These are phyloP conservation scores for Procavia capensis DNA, from an alignment of 2,113 vertebrate species.

Conservation along the genomic window DNA sequence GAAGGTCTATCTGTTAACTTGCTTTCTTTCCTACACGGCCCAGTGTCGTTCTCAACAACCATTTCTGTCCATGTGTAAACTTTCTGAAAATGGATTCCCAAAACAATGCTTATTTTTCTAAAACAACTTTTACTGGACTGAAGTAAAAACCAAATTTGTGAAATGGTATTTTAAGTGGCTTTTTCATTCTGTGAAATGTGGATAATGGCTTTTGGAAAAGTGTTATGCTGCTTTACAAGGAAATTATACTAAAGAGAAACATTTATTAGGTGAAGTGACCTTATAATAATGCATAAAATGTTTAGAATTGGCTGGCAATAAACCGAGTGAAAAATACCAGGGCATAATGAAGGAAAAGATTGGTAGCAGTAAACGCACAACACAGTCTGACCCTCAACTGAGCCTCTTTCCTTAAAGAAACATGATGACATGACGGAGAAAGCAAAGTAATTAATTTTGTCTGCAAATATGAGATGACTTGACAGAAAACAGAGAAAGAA, in stretches of 20 bases:
- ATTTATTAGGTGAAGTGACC: slow-evolving; percentile 18
- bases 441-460: slow-evolving; percentile 44
- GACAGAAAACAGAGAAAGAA: slow-evolving; percentile 81
- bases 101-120: slow-evolving; percentile 15
- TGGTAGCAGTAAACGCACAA: slow-evolving; percentile 16
- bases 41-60: slow-evolving; percentile 5
- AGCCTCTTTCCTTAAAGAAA: slow-evolving; percentile 32
- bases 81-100: slow-evolving; percentile 23
- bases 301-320: slow-evolving; percentile 57
- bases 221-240: slow-evolving; percentile 2
- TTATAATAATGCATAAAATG: slow-evolving; percentile 47
- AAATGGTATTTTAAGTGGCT: slow-evolving; percentile 7
- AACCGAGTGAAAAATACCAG: slow-evolving; percentile 41
- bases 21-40: not conserved
- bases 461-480: slow-evolving; percentile 75
- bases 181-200: slow-evolving; percentile 42
- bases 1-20: not conserved
- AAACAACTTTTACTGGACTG: slow-evolving; percentile 27
- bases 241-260: slow-evolving; percentile 13
- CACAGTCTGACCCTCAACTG: slow-evolving; percentile 71
- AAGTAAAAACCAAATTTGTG: slow-evolving; percentile 41
- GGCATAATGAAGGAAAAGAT: slow-evolving; percentile 65
- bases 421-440: slow-evolving; percentile 55
- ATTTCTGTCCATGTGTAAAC: not conserved
- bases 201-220: slow-evolving; percentile 3